Conservation (phyloP, 37 sponge, comb jelly and placozoan genomes). For the Spongia lamella region DNA sequence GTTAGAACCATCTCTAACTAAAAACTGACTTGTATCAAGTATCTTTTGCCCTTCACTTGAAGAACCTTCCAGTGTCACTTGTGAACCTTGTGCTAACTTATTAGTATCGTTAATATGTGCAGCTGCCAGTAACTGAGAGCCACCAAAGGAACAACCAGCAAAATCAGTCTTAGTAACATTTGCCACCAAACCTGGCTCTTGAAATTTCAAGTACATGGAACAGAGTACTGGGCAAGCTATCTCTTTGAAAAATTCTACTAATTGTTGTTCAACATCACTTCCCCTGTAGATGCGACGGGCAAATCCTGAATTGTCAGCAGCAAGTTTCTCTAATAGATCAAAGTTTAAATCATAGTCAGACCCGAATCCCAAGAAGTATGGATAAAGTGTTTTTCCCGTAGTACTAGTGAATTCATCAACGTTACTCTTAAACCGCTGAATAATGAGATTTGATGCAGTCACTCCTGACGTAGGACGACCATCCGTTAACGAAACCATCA, state of each 20-base stretch:
- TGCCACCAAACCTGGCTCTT: neutral
- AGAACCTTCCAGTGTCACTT: too few relatives aligned
- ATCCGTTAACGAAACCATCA: conserved; percentile 64
- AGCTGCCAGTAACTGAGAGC: conserved; percentile 53
- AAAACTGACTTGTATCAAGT: too few relatives aligned
- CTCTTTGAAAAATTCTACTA: conserved; percentile 60
- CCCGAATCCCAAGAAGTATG: conserved; percentile 66
- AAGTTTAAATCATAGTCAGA: conserved; percentile 27
- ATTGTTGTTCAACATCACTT: conserved; percentile 45
- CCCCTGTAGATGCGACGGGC: conserved; percentile 48
- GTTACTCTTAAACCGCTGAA: neutral
- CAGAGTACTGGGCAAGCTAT: conserved; percentile 52
- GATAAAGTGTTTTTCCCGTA: conserved; percentile 28
- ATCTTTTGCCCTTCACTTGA: too few relatives aligned
- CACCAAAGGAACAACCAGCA: conserved; percentile 45
- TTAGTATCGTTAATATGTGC: neutral
- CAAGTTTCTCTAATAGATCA: conserved; percentile 41
- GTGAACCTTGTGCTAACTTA: conserved; percentile 1
- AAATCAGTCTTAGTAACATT: conserved; percentile 11
- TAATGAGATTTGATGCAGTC: conserved; percentile 23
- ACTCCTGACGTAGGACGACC: conserved; percentile 57
- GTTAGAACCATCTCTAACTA: too few relatives aligned
- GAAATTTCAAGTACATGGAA: conserved; percentile 17
- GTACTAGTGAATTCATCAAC: neutral
- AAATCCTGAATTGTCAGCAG: conserved; percentile 49